Base-by-base conservation (phyloP, 1,140 invertebrate species). In the Anagrus nilaparvatae region DNA sequence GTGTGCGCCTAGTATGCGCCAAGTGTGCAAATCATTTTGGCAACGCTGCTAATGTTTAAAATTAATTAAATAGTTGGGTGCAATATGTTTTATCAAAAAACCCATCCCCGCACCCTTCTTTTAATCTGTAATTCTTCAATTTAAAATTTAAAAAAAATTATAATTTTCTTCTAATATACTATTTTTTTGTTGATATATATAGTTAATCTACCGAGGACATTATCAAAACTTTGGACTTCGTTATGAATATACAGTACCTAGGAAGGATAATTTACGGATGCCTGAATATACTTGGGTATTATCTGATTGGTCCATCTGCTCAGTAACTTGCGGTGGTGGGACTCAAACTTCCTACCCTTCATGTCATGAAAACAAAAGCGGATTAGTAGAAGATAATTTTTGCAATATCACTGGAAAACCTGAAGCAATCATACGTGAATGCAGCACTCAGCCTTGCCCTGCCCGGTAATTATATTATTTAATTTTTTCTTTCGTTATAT, bases 241-340 rank as follows among this genome's bases (percentile, higher is more conserved):
- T 38, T 91, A 86, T 66, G 84, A 91, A 61, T 93, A 89, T 65
- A 86, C 82, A 0, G 69, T 85, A 37, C 79, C 80, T 10, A 79
- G 81, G 38, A 69, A 65, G 55, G 77, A 73, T 59, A 68, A 57
- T 37, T 61, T 78, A 61, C 56, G 78, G 66, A 58, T 69, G 51
- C 74, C 72, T 24, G 68, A 74, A 56, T 82, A 81, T 58, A 54
- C 68, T 8, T 94, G 89, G 87, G 66, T 78, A 9, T 71, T 82
- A 44, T 74, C 76, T 3, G 82, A 84, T 36, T 89, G 84, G 84
- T 78, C 80, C 3, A 69, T 83, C 17, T 91, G 86, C 60, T 82
- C 83, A 4, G 75, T 70, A 5, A 81, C 81, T 6, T 90, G 87
- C 63, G 86, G 85, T 12, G 70, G 76, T 44, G 86, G 86, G 47